Base-by-base conservation (phyloP, 2,797 vertebrate species). In the Mormyrops attenuatus region DNA sequence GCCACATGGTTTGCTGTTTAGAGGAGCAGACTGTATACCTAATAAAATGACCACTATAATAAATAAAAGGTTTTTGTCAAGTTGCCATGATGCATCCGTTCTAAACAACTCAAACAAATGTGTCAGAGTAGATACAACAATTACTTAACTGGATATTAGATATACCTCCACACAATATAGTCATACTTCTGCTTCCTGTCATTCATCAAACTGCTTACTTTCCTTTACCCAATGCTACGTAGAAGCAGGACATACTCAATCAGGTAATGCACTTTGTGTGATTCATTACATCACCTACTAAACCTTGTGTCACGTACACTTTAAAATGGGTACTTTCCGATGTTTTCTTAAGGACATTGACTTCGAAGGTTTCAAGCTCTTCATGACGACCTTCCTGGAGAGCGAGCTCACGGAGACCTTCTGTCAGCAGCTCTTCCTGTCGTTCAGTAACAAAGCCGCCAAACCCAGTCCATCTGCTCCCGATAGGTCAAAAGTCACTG, bases 311-410 rank as follows among this genome's bases (percentile, higher is more conserved):
- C 9, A 1, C 1, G 4, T 55, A 17, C 26, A 20, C 15, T 26
- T 41, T 80, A 6, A 69, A 57, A 15, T 50, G 89, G 53, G 20
- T 11, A 30, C 80, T 34, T 20, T 60, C 5, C 22, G 4, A 77
- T 69, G 88, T 22, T 89, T 84, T 60, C 92, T 91, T 73, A 8
- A 98, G 97, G 97, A 97, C 53, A 98, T 98, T 89, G 97, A 98
- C 95, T 97, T 97, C 93, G 96, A 98, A 93, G 98, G 97, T 17
- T 99, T 99, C 94, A 97, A 97, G 94, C 94, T 98, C 55, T 99
- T 99, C 91, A 99, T 99, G 98, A 97, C 98, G 95, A 98, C 97
- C 1, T 99, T 99, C 92, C 93, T 98, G 93, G 98, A 99, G 92
- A 98, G 96, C 0, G 97, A 99, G 17, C 95, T 98, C 86, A 96